Percentiles rank a stretch among this genome's conserved stretches.
Evolutionary conservation across 2,888 invertebrate genomes (phyloP).

Genomic region (Plemyria rubiginata): DNA sequence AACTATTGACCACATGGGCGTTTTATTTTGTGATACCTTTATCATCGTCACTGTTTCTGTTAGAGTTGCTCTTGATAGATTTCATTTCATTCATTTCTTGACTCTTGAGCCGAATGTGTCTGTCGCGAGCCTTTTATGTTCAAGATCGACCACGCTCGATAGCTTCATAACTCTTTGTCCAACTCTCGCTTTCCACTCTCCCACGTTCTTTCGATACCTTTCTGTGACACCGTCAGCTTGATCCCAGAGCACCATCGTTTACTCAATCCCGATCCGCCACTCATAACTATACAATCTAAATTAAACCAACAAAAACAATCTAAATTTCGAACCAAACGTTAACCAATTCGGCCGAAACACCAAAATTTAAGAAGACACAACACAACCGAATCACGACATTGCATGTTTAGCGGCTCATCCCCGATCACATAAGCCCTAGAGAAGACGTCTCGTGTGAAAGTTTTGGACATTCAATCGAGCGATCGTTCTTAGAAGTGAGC

Average conservation of each 20-base stretch:
- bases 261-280: slow-evolving; percentile 59
- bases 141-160: slow-evolving; percentile 63
- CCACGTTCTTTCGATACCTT: slow-evolving; percentile 71
- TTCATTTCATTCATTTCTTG: slow-evolving; percentile 81
- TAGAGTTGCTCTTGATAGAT: slow-evolving; percentile 83
- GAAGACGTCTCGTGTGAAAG: slow-evolving; percentile 75
- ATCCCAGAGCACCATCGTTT: slow-evolving; percentile 72
- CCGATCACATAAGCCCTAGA: slow-evolving; percentile 80
- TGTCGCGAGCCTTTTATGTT: slow-evolving; percentile 76
- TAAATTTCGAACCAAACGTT: slow-evolving; percentile 47
- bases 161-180: slow-evolving; percentile 71
- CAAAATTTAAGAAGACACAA: slow-evolving; percentile 66
- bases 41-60: slow-evolving; percentile 82
- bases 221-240: slow-evolving; percentile 78
- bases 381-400: slow-evolving; percentile 80
- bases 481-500: slow-evolving; percentile 69
- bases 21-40: slow-evolving; percentile 85
- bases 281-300: slow-evolving; percentile 59
- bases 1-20: slow-evolving; percentile 77
- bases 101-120: slow-evolving; percentile 75
- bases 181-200: slow-evolving; percentile 73
- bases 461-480: slow-evolving; percentile 73
- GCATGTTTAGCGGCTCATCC: slow-evolving; percentile 83
- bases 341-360: slow-evolving; percentile 70
- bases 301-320: too few relatives aligned